Evolutionary conservation across 2,113 vertebrate genomes (phyloP), one percentile per base, ranked within the genome.

Genomic region (Capreolus pygargus): DNA sequence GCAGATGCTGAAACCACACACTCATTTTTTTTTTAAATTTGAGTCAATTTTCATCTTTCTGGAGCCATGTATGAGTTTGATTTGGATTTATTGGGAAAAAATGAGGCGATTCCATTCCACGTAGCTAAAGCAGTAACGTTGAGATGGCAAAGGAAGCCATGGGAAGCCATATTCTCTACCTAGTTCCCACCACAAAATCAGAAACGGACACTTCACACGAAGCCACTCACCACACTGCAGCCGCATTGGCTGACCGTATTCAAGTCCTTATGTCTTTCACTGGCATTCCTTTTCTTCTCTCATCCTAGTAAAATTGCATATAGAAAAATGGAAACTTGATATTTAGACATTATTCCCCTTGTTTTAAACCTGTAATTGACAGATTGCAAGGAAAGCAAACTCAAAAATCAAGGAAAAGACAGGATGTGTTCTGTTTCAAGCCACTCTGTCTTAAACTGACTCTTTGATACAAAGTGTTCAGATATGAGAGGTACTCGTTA

Each of bases 1-100:
- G 47, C 54, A 95, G 45, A 96, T 78, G 28, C 94, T 94, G 81
- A 90, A 96, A 90, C 89, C 52, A 27, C 60, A 90, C 9, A 21
- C 7, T n/a, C 16, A 27, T 17, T 94, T 76, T 89, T 57, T 13
- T 76, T 79, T 16, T 79, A 5, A 47, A 76, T 52, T 90, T 81
- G 82, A 86, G n/a, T 90, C 54, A 60, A 39, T 70, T 78, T 94
- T 83, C 54, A 84, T 90, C 43, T 94, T 95, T 27, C 55, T 94
- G 89, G 58, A 90, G 50, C 43, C 14, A 36, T 61, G 16, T 47
- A 55, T 81, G 27, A 91, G 33, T 78, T 33, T 95, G 83, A 86
- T 54, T 94, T 88, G 76, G 25, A 85, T n/a, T 67, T 87, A 88
- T 5, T 10, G 82, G 58, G 36, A 15, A n/a, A 89, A 84, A 52